These are phyloP conservation scores for Synanthedon vespiformis DNA, from an alignment of 2,888 invertebrate genomes.

Conservation along the genomic window DNA sequence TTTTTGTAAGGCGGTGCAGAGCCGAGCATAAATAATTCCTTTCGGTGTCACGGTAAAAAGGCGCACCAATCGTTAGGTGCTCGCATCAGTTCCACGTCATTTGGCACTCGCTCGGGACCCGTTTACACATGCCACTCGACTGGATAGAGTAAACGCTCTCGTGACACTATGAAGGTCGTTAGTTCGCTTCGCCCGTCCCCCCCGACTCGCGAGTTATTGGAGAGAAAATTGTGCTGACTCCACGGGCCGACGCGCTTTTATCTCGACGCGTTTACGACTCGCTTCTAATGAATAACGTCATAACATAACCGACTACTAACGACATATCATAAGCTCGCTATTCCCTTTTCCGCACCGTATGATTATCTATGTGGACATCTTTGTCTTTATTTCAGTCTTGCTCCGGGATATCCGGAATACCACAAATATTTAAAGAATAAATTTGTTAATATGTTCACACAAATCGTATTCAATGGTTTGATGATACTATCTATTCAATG, in stretches of 20 bases:
- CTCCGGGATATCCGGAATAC: no score
- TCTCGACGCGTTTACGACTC: constrained; percentile 17
- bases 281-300: constrained; percentile 15
- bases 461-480: no score
- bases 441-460: no score
- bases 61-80: constrained; percentile 45
- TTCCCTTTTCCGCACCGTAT: no score
- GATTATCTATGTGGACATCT: no score
- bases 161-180: constrained; percentile 23
- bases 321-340: no score
- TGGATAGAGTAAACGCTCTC: constrained; percentile 7
- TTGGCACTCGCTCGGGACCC: constrained; percentile 24
- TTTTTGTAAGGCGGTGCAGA: constrained; percentile 17
- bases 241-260: constrained; percentile 17
- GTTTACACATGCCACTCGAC: constrained; percentile 40
- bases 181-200: constrained; percentile 20
- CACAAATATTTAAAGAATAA: no score
- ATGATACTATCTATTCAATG: no score
- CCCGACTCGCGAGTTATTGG: constrained; percentile 31
- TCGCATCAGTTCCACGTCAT: constrained; percentile 48
- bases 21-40: constrained; percentile 32
- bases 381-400: no score
- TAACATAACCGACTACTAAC: not conserved
- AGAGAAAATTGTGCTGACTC: constrained; percentile 45
- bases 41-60: constrained; percentile 27